phyloP scores from a whole-genome alignment of 2,888 invertebrate species.

The Leptopilina syphax region DNA sequence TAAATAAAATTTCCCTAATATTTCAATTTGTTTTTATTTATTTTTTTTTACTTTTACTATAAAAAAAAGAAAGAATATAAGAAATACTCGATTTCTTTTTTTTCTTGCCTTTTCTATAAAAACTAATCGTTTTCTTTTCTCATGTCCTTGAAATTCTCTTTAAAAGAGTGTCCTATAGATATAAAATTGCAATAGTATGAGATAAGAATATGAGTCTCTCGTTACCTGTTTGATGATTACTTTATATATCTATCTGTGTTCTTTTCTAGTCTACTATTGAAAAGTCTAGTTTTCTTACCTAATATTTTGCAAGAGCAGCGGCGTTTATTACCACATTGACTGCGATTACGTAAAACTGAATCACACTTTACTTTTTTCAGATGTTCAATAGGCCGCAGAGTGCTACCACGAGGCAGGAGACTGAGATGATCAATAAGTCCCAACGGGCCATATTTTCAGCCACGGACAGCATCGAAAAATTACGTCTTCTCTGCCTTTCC shows the following conservation, averaged over 20 bases:
- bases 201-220: not conserved
- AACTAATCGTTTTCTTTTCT: too few species aligned
- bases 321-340: not conserved
- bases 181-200: too few species aligned
- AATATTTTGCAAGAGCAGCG: not conserved
- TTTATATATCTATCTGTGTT: not conserved
- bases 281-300: not conserved
- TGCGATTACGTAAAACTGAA: slow-evolving; percentile 20
- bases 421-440: slow-evolving; percentile 87
- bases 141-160: not conserved
- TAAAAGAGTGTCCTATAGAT: too few species aligned
- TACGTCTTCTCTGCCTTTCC: slow-evolving; percentile 89
- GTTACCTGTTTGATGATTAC: slow-evolving; percentile 6
- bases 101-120: too few species aligned
- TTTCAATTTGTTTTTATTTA: too few species aligned
- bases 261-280: not conserved
- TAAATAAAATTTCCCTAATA: too few species aligned
- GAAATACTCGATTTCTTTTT: too few species aligned
- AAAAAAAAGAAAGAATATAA: too few species aligned
- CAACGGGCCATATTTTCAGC: slow-evolving; percentile 82
- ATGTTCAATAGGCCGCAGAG: slow-evolving; percentile 84
- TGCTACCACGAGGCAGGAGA: slow-evolving; percentile 86
- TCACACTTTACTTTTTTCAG: slow-evolving; percentile 68
- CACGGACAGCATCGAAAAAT: slow-evolving; percentile 89
- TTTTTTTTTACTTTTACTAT: too few species aligned